Base-by-base conservation (phyloP, 2,888 invertebrate genomes). In the Apamea monoglypha region DNA sequence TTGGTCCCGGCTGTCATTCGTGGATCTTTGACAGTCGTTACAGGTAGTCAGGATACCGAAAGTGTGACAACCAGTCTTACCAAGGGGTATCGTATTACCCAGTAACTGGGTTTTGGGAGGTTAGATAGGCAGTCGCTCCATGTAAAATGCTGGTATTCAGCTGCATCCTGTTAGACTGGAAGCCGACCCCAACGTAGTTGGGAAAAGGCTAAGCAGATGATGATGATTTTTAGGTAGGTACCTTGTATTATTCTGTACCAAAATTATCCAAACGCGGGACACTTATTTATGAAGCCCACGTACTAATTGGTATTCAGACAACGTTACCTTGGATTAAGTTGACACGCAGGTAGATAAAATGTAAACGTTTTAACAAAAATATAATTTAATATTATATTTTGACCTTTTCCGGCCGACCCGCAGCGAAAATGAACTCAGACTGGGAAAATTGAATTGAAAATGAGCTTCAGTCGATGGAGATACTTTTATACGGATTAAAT, bases 301-400 rank as follows among this genome's bases (percentile, higher is more conserved):
- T 86, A 67, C 12, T 70, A 70, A 79, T 79, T 85, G 61, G 75
- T 68, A 88, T 88, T 88, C 88, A 77, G 67, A 44, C 29, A 53
- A 69, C 79, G 79, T 50, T 44, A 21, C 18, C 63, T 68, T 63
- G 77, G 75, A 82, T 85, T 79, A 74, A 77, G 40, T 82, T 74
- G 67, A 73, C 68, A 77, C 72, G 64, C 69, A 81, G 81, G 70
- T 81, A 75, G 66, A 66, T 53, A 64, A 80, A 84, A 82, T 69
- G 59, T 80, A 56, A 82, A 84, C 74, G 36, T 66, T 73, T 72
- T 64, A 59, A 69, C 68, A 81, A 66, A 73, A 72, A 66, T 66
- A 64, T 53, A 64, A 76, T 47, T 68, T 8, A 70, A 70, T 70
- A 36, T 71, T 61, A 32, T 47, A 67, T 63, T 83, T 56, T 83